Evolutionary conservation across 2,797 vertebrate species (phyloP).

Genomic region (Periophthalmus magnuspinnatus): DNA sequence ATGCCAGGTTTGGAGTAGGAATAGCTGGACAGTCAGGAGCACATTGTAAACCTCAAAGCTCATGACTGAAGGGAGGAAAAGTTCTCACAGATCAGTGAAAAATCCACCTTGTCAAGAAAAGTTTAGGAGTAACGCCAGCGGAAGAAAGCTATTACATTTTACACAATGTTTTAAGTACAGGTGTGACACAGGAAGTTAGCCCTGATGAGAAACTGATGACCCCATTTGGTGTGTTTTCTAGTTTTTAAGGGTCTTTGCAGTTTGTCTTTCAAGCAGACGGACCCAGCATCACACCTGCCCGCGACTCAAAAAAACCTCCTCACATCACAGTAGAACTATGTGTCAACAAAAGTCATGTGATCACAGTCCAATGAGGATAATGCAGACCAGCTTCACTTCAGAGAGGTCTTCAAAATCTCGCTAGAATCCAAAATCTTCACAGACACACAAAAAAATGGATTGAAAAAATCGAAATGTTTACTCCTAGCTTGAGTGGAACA

Average conservation of each 20-base stretch:
- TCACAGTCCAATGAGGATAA: slow-evolving; percentile 14
- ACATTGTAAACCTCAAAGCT: slow-evolving; percentile 20
- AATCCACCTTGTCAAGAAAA: background rate
- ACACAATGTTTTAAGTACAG: slow-evolving; percentile 4
- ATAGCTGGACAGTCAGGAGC: slow-evolving; percentile 43
- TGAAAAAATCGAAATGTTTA: slow-evolving; percentile 46
- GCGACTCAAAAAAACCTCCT: slow-evolving; percentile 22
- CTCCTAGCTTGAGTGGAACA: slow-evolving; percentile 55
- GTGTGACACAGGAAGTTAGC: slow-evolving; percentile 16
- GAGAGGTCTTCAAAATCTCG: slow-evolving; percentile 16
- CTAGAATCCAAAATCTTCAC: background rate
- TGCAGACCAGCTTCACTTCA: slow-evolving; percentile 12
- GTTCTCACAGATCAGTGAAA: slow-evolving; percentile 15
- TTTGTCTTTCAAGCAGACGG: slow-evolving; percentile 42
- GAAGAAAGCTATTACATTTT: slow-evolving; percentile 18
- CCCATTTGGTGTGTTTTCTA: slow-evolving; percentile 26
- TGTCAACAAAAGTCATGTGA: slow-evolving; percentile 24
- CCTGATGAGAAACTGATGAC: slow-evolving; percentile 13
- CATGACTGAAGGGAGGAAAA: slow-evolving; percentile 42
- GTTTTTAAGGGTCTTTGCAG: slow-evolving; percentile 15
- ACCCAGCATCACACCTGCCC: slow-evolving; percentile 57
- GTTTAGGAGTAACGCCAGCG: background rate
- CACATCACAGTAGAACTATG: slow-evolving; percentile 12
- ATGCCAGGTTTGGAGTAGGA: slow-evolving; percentile 55
- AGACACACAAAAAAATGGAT: slow-evolving; percentile 1